These are phyloP conservation scores for Tridacna crocea DNA, from an alignment of 2,888 invertebrate species.

Conservation along the genomic window DNA sequence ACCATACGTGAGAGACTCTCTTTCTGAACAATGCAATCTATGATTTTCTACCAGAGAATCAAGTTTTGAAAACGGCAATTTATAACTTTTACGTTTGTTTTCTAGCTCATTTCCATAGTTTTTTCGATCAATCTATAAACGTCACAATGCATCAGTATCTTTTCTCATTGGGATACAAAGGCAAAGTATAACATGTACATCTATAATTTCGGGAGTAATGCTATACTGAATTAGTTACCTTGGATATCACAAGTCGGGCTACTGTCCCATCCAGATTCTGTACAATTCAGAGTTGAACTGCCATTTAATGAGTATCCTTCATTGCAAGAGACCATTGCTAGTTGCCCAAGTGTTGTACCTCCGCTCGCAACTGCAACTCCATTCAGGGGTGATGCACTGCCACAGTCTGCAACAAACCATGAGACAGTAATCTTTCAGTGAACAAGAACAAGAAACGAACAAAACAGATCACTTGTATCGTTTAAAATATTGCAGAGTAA, in stretches of 20 bases:
- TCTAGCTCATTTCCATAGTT: no score
- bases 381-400: slow-evolving; percentile 10
- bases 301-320: slow-evolving; percentile 24
- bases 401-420: slow-evolving; percentile 9
- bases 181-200: no score
- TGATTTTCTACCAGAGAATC: no score
- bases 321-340: background rate
- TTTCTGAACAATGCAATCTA: no score
- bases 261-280: slow-evolving; percentile 23
- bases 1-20: no score
- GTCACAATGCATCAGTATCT: no score
- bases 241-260: slow-evolving; percentile 23
- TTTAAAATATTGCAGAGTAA: background rate
- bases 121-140: no score
- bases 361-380: background rate
- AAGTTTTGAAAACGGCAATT: no score
- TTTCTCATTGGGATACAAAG: no score
- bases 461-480: background rate
- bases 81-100: no score
- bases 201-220: no score
- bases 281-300: background rate
- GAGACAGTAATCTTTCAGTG: slow-evolving; percentile 21
- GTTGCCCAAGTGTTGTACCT: background rate
- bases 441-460: background rate
- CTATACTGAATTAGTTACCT: slow-evolving; percentile 5